Conservation (phyloP, 2,113 vertebrate genomes). For the Lycaon pictus region DNA sequence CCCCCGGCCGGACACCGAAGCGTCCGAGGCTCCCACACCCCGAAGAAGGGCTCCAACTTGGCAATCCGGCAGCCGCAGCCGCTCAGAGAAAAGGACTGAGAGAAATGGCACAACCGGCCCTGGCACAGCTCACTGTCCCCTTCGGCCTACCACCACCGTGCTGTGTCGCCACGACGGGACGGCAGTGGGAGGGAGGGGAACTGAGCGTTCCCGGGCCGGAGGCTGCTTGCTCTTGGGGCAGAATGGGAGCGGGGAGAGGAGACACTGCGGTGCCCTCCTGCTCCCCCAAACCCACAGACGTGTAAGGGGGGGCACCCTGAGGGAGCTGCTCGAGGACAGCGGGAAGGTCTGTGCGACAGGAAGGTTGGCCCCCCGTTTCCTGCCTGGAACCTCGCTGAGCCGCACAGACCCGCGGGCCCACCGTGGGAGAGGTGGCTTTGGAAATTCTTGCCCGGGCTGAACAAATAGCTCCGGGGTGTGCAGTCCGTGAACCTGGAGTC, state of each 20-base stretch:
- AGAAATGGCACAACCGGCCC: not conserved
- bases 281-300: not conserved
- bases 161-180: not conserved
- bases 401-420: not conserved
- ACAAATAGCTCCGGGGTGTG: not conserved
- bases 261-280: not conserved
- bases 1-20: not conserved
- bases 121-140: not conserved
- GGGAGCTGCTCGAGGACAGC: too few relatives aligned
- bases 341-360: not conserved
- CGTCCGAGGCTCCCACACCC: not conserved
- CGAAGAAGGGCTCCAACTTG: not conserved
- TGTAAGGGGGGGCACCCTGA: not conserved
- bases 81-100: not conserved
- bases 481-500: slow-evolving; percentile 65
- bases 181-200: not conserved
- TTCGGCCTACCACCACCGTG: not conserved
- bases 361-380: not conserved
- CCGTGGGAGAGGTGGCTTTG: not conserved
- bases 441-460: not conserved
- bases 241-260: not conserved
- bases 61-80: not conserved
- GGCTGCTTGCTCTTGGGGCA: not conserved
- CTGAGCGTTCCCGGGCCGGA: not conserved
- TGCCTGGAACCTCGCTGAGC: not conserved